These are phyloP conservation scores for Plusia festucae DNA, from an alignment of 2,888 invertebrate genomes.

Conservation along the genomic window DNA sequence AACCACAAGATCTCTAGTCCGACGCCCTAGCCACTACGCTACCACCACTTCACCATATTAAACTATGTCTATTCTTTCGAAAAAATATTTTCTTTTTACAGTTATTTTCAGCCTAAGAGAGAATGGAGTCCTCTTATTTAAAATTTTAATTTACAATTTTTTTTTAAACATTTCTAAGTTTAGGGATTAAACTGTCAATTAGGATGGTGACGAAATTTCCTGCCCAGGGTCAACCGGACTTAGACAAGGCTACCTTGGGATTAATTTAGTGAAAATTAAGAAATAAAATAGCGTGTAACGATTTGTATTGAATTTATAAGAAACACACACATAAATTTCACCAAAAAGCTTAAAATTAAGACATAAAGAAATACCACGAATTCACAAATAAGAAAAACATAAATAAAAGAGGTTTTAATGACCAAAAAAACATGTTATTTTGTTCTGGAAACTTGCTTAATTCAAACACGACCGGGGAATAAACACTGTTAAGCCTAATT, in stretches of 20 bases:
- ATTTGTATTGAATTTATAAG: conserved; percentile 1
- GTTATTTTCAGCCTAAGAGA: no score
- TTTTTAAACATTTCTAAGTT: no score
- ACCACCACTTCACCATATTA: no score
- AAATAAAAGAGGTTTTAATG: neutral
- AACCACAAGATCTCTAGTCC: no score
- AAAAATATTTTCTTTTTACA: no score
- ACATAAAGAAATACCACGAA: neutral
- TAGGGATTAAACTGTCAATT: no score
- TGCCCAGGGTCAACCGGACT: neutral
- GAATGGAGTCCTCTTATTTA: no score
- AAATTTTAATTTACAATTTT: no score
- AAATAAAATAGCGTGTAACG: neutral
- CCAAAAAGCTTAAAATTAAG: neutral
- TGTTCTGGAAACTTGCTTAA: neutral
- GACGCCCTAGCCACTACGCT: no score
- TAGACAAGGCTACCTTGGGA: neutral
- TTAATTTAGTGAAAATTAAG: neutral
- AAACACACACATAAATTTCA: neutral
- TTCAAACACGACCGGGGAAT: neutral
- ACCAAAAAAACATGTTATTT: neutral
- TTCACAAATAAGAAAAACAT: neutral
- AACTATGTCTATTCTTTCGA: no score
- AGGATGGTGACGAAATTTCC: no score
- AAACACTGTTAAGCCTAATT: neutral